Base-by-base conservation (phyloP, 2,888 invertebrate genomes). In the Drosophila mimetica region DNA sequence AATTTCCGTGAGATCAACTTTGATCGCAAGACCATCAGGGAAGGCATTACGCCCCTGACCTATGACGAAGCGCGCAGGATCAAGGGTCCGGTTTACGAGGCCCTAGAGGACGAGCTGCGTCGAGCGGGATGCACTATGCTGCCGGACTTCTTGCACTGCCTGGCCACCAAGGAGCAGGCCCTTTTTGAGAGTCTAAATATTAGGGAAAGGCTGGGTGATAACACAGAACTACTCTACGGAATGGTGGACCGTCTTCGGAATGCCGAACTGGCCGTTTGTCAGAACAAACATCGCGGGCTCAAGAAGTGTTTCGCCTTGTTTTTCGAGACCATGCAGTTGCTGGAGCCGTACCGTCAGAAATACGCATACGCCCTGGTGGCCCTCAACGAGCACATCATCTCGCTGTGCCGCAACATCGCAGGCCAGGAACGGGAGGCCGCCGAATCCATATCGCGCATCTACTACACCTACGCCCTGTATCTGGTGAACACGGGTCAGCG, bases 381-480 rank as follows among this genome's bases (percentile, higher is more conserved):
- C 13, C 76, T 89, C 20, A 74, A 83, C 60, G 87, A 89, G 61
- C 75, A 74, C 22, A 77, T 90, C 7, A 76, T 90, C 5, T 76
- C 77, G 4, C 53, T 83, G 58, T 76, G 79, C 42, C 70, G 73
- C 65, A 64, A 73, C 48, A 70, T 88, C 2, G 61, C 74, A 5
- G 74, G 69, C 0, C 51, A 75, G 44, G 79, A 76, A 11, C 54
- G 70, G 0, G 79, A 77, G 16, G 86, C 88, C 0, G 69, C 71
- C 6, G 88, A 90, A 41, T 74, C 76, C 39, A 79, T 89, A 16
- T 77, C 89, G 0, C 79, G 87, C 37, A 89, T 90, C 47, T 90
- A 83, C 54, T 77, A 76, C 30, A 75, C 73, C 2, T 89, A 82
- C 30, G 89, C 81, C 8, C 25, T 51, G 4, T 79, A 77, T 28